These are phyloP conservation scores for Bucco capensis DNA, from an alignment of 2,113 vertebrate species.

Conservation along the genomic window DNA sequence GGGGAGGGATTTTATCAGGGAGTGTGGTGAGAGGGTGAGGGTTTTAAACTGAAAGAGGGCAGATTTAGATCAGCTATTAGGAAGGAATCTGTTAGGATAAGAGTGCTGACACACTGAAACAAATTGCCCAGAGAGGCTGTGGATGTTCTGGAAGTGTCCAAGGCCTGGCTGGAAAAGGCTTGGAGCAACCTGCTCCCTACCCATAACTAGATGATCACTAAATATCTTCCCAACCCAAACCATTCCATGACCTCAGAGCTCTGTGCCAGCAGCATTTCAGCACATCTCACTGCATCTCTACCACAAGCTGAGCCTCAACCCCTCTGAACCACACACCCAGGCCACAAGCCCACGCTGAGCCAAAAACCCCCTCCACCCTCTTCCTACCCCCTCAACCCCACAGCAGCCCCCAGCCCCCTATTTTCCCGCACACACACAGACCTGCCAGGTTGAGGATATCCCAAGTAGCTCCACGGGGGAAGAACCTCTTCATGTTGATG, in stretches of 20 bases:
- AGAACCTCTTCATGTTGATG: conserved; percentile 95
- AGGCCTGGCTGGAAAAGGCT: background rate
- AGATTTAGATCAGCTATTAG: background rate
- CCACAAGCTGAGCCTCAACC: background rate
- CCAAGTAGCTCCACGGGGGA: conserved; percentile 93
- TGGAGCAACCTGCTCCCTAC: background rate
- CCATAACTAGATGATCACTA: background rate
- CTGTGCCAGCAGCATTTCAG: accelerated
- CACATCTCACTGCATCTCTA: accelerated
- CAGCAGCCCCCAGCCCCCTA: background rate
- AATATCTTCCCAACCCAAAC: background rate
- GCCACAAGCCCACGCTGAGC: background rate
- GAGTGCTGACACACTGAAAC: background rate
- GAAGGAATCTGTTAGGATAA: background rate
- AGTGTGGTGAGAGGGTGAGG: background rate
- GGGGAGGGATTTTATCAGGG: background rate
- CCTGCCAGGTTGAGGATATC: conserved; percentile 96
- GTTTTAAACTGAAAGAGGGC: too few species aligned
- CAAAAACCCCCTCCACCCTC: background rate
- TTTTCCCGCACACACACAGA: conserved; percentile 39
- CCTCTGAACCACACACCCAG: background rate
- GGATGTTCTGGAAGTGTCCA: background rate
- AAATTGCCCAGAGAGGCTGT: background rate
- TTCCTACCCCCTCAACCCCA: background rate
- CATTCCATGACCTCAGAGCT: accelerated